These are phyloP conservation scores for Alexandromys fortis DNA, from an alignment of 2,113 vertebrate species.

Conservation along the genomic window DNA sequence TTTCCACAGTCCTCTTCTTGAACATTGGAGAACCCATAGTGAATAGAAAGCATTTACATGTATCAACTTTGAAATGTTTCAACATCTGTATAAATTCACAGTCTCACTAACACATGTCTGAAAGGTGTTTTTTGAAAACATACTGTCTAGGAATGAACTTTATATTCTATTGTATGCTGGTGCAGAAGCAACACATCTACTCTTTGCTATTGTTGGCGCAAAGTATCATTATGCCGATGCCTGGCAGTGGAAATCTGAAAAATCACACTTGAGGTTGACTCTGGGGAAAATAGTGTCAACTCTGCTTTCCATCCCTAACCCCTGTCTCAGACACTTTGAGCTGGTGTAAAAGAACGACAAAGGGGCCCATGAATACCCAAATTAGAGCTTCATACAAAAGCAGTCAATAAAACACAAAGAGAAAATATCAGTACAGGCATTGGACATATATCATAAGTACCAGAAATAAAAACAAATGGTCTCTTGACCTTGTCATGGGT, in stretches of 20 bases:
- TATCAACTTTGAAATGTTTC: not conserved
- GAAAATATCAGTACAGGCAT: not conserved
- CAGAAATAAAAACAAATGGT: conserved; percentile 24
- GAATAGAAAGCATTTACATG: not conserved
- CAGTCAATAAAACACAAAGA: not conserved
- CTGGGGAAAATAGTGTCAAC: not conserved
- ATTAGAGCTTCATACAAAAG: not conserved
- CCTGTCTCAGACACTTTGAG: conserved; percentile 24
- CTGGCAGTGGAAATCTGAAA: not conserved
- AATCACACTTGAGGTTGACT: not conserved
- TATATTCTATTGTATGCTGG: not conserved
- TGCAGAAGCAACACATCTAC: not conserved
- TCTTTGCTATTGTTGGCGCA: not conserved
- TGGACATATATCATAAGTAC: not conserved
- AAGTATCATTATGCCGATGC: conserved; percentile 32
- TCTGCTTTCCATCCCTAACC: not conserved
- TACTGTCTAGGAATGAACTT: not conserved
- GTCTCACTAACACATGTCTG: not conserved
- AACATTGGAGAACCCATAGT: not conserved
- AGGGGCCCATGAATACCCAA: not conserved
- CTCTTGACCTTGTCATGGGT: not conserved
- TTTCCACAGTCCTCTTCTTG: not conserved
- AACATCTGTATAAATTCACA: conserved; percentile 2
- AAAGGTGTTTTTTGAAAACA: not conserved
- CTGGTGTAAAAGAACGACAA: conserved; percentile 15